These are phyloP conservation scores for Equus przewalskii DNA, from an alignment of 2,113 vertebrate genomes.

Conservation along the genomic window DNA sequence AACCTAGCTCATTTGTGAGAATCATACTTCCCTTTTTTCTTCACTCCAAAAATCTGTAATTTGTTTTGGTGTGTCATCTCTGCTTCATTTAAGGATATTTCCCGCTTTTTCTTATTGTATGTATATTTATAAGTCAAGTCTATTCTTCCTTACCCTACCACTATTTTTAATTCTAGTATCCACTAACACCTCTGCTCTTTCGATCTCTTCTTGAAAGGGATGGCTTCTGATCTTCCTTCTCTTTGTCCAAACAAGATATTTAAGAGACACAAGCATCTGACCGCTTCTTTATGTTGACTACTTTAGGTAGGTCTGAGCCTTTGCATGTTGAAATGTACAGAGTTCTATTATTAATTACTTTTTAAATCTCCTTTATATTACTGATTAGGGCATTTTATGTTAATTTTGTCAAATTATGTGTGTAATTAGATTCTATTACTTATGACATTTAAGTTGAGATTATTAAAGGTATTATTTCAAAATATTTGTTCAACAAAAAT, in stretches of 20 bases:
- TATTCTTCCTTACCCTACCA: constrained; percentile 5
- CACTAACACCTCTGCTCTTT: constrained; percentile 1
- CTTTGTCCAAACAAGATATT: background rate
- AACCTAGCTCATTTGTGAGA: background rate
- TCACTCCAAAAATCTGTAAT: background rate
- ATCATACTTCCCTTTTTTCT: background rate
- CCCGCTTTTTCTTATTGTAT: background rate
- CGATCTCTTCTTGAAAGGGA: constrained; percentile 33
- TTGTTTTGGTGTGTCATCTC: background rate
- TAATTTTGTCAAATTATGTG: constrained; percentile 12
- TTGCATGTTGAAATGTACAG: background rate
- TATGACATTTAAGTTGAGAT: background rate
- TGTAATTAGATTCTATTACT: background rate
- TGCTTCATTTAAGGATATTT: constrained; percentile 8
- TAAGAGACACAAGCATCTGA: background rate
- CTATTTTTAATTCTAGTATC: constrained; percentile 52
- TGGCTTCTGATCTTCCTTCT: background rate
- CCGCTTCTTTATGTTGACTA: background rate
- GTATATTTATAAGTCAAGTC: background rate
- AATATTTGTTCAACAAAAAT: constrained; percentile 34
- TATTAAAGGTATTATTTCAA: background rate
- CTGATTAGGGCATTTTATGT: background rate
- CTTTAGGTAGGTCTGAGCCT: background rate
- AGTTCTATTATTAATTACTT: background rate
- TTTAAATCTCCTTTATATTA: background rate